Conservation (phyloP, 2,797 vertebrate genomes). For the Melanotaenia pygmaea region DNA sequence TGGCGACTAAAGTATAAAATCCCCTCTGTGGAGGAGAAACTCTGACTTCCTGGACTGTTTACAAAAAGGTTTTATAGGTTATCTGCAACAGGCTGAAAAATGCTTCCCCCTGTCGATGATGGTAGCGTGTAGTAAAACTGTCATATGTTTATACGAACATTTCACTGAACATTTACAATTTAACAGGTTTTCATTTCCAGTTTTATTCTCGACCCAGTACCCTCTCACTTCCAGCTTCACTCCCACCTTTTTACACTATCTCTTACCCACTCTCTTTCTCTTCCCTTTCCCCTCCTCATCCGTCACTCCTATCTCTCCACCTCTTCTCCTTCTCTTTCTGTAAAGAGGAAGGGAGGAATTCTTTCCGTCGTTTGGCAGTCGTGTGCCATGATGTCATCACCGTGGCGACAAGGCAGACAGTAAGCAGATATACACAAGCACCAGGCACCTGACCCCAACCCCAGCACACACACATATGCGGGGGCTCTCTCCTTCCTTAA, state of each 20-base stretch:
- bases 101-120: conserved; percentile 13
- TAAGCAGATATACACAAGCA: conserved; percentile 70
- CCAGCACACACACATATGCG: conserved; percentile 30
- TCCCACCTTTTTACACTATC: conserved; percentile 16
- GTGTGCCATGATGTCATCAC: conserved; percentile 80
- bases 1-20: not conserved
- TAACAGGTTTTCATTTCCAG: conserved; percentile 32
- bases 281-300: conserved; percentile 19
- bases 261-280: conserved; percentile 20
- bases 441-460: conserved; percentile 76
- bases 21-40: conserved; percentile 1
- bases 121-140: conserved; percentile 14
- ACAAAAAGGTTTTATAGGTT: not conserved
- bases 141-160: conserved; percentile 18
- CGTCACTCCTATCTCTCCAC: conserved; percentile 41
- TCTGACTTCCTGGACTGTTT: conserved; percentile 6
- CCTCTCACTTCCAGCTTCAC: conserved; percentile 12
- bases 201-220: conserved; percentile 11
- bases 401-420: conserved; percentile 69
- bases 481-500: conserved; percentile 62
- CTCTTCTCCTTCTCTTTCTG: conserved; percentile 33
- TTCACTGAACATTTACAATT: conserved; percentile 33
- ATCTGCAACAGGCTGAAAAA: conserved; percentile 12
- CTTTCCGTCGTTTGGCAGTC: conserved; percentile 68
- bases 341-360: conserved; percentile 65